Evolutionary conservation across 2,797 vertebrate genomes (phyloP).

Genomic region (Anas bernieri): DNA sequence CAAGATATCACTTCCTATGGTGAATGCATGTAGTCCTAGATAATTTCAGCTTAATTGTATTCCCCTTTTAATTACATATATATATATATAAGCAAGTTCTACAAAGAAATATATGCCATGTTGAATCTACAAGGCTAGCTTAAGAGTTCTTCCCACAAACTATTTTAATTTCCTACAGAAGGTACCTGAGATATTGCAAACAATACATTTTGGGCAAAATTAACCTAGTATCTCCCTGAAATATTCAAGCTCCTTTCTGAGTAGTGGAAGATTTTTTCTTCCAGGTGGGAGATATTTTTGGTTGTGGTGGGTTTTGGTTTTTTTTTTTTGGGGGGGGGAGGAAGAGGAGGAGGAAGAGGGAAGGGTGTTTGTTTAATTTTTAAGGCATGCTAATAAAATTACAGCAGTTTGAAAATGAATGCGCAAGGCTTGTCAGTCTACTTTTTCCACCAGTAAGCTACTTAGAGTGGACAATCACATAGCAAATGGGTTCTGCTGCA

Average conservation of each 20-base stretch:
- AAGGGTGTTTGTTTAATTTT: neutral
- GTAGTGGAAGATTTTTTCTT: neutral
- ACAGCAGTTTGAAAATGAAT: neutral
- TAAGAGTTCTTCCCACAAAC: neutral
- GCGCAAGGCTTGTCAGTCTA: neutral
- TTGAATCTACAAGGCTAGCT: slow-evolving; percentile 1
- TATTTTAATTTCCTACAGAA: slow-evolving; percentile 1
- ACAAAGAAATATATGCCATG: neutral
- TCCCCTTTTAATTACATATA: slow-evolving; percentile 13
- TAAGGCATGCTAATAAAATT: slow-evolving; percentile 7
- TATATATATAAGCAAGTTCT: slow-evolving; percentile 23
- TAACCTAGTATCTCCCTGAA: neutral
- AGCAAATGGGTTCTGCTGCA: neutral
- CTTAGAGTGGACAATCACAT: neutral
- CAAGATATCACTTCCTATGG: neutral
- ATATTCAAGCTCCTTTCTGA: slow-evolving; percentile 1
- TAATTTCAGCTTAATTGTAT: slow-evolving; percentile 35
- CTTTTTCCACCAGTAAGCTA: neutral
- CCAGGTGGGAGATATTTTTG: neutral
- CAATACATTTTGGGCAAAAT: neutral
- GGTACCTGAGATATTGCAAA: neutral
- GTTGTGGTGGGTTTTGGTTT: too few relatives aligned
- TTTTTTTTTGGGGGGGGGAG: too few relatives aligned
- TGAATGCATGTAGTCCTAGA: neutral
- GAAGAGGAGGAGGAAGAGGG: too few relatives aligned